These are phyloP conservation scores for Xyliphius kryptos DNA, from an alignment of 2,113 vertebrate genomes.

Conservation along the genomic window DNA sequence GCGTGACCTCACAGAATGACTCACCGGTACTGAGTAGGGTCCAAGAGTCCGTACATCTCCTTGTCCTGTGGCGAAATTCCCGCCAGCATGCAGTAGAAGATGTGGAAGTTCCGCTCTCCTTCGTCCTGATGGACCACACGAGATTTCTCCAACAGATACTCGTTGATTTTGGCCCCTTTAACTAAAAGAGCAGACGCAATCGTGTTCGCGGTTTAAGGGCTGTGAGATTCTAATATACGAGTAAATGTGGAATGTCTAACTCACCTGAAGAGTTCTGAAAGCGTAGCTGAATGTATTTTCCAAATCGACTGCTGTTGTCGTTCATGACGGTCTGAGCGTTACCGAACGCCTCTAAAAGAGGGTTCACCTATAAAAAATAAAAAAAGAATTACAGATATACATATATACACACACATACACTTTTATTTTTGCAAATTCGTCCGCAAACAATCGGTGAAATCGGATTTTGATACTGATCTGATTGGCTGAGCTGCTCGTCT, in stretches of 20 bases:
- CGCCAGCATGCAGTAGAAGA: conserved; percentile 73
- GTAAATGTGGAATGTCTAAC: too few species aligned
- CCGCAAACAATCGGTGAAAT: too few species aligned
- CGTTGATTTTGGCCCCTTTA: conserved; percentile 68
- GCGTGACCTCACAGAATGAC: conserved; percentile 3
- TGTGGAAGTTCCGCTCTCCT: conserved; percentile 70
- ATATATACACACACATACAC: too few species aligned
- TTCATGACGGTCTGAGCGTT: conserved; percentile 74
- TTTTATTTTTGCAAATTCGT: too few species aligned
- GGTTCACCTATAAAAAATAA: conserved; percentile 59
- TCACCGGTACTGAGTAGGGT: conserved; percentile 67
- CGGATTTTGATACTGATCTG: too few species aligned
- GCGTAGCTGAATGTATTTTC: conserved; percentile 70
- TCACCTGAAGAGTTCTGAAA: conserved; percentile 65
- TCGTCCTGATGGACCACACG: conserved; percentile 67
- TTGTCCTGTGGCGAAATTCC: conserved; percentile 61
- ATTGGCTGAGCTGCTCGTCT: too few species aligned
- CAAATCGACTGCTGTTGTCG: conserved; percentile 69
- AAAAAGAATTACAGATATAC: too few species aligned
- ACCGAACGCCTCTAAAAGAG: conserved; percentile 69
- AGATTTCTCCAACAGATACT: conserved; percentile 72
- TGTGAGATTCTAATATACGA: too few species aligned
- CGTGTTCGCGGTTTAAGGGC: not conserved
- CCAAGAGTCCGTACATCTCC: conserved; percentile 64
- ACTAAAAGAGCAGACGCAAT: conserved; percentile 44